Evolutionary conservation across 1,140 invertebrate species (phyloP), one percentile per base, ranked within the genome.

Genomic region (Steinernema khuongi): DNA sequence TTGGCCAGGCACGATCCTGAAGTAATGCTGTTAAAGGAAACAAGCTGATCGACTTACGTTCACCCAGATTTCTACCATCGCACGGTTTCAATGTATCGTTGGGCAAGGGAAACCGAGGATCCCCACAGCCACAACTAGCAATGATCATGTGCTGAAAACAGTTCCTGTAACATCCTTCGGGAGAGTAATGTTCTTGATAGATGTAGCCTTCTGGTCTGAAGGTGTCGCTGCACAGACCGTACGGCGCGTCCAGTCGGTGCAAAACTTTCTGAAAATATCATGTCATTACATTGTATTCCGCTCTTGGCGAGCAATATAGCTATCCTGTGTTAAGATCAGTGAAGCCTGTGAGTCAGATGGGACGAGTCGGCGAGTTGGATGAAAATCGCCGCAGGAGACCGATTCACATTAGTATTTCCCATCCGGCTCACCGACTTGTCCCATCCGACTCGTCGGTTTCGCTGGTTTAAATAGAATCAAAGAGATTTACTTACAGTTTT

Each of bases 181-280:
- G 82, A 31, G 82, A 84, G 70, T 84, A 84, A 68, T 84, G 82
- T 36, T 84, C 82, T 36, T 82, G 73, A 72, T 85, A 84, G 77
- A 85, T 85, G 68, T 85, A 84, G 1, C 74, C 76, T 36, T 78
- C 77, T 14, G 82, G 82, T 22, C 82, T 73, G 73, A 84, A 84
- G 17, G 80, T 79, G 72, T 84, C 82, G 68, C 73, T 76, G 69
- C 83, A 84, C 30, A 81, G 72, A 17, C 83, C 83, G 50, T 79
- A 84, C 18, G 82, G 82, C 17, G 72, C 74, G 66, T 83, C 78
- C 22, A 84, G 68, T 1, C 83, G 81, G 71, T 83, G 72, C 0
- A 84, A 66, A 7, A 85, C 76, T 85, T 84, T 85, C 83, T 85
- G 69, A 72, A 80, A 43, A 44, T 50, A 36, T 50, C 14, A 7